Evolutionary conservation across 2,888 invertebrate species (phyloP), one percentile per base, ranked within the genome.

Genomic region (Cephus spinipes): DNA sequence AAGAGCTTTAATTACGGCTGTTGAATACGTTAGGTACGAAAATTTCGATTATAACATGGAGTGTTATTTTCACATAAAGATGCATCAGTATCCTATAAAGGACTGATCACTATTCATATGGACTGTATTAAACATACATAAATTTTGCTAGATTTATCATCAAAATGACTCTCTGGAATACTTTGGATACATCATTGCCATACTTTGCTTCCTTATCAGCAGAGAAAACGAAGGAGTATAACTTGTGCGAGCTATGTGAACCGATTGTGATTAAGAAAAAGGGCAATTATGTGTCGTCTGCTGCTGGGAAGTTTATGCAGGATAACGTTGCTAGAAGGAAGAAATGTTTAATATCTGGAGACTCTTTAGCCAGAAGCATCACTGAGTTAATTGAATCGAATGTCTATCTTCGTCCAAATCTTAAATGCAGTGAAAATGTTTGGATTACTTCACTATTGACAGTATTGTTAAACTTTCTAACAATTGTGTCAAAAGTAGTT

Each of bases 381-480:
- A 55, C 9, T 23, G 55, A 55, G 6, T 55, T 23, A 9, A 9
- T 55, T 3, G 23, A 55, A 0, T 55, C 9, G 23, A 55, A 55
- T 0, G 23, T 23, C 9, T 55, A 55, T 33, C 31, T 71, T 71
- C 12, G 32, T 76, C 73, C 68, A 75, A 69, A 33, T 81, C 79
- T 77, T 81, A 40, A 78, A 79, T 81, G 79, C 76, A 81, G 76
- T 79, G 71, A 68, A 75, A 35, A 73, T 68, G 11, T 79, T 74
- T 73, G 76, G 40, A 74, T 73, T 69, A 36, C 55, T 76, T 76
- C 80, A 68, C 79, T 75, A n/a, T 79, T 84, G 81, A 84, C 84
- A 82, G 84, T 87, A 83, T 86, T 87, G 82, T 85, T 85, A 80
- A 85, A 87, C 83, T 85, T 87, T 87, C 83, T 84, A 83, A 86